Percentiles rank a stretch among this genome's conserved stretches.
Evolutionary conservation across 2,888 invertebrate genomes (phyloP).

Genomic region (Galerucella pusilla): DNA sequence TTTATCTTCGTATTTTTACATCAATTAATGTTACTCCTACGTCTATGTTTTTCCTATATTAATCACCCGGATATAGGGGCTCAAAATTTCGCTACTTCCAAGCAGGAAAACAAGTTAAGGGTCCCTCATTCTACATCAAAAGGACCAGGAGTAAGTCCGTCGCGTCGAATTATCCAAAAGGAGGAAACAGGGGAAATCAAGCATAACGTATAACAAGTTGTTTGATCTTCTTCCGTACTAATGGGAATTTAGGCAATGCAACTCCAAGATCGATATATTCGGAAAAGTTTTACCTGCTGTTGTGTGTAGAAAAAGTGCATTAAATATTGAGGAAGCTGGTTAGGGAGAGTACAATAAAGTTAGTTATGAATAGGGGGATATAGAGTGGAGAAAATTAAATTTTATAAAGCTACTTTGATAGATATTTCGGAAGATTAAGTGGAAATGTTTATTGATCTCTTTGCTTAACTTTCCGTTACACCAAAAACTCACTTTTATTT

Average conservation of each 20-base stretch:
- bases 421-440: neutral
- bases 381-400: neutral
- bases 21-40: neutral
- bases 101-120: constrained; percentile 17
- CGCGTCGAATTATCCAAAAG: constrained; percentile 35
- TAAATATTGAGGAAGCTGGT: constrained; percentile 5
- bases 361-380: neutral
- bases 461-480: too few species aligned
- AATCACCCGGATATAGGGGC: constrained; percentile 13
- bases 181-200: constrained; percentile 39
- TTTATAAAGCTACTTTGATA: neutral
- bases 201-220: constrained; percentile 38
- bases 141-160: constrained; percentile 18
- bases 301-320: neutral
- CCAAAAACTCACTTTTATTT: too few species aligned
- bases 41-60: constrained; percentile 1
- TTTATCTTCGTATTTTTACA: neutral
- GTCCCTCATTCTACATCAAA: constrained; percentile 38
- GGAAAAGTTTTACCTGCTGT: neutral
- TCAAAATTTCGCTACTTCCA: constrained; percentile 13
- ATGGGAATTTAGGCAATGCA: constrained; percentile 31
- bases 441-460: too few species aligned
- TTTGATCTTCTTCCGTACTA: constrained; percentile 38
- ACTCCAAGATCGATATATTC: neutral
- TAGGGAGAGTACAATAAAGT: neutral